Conservation (phyloP, 2,113 vertebrate species). For the Oryzias curvinotus region DNA sequence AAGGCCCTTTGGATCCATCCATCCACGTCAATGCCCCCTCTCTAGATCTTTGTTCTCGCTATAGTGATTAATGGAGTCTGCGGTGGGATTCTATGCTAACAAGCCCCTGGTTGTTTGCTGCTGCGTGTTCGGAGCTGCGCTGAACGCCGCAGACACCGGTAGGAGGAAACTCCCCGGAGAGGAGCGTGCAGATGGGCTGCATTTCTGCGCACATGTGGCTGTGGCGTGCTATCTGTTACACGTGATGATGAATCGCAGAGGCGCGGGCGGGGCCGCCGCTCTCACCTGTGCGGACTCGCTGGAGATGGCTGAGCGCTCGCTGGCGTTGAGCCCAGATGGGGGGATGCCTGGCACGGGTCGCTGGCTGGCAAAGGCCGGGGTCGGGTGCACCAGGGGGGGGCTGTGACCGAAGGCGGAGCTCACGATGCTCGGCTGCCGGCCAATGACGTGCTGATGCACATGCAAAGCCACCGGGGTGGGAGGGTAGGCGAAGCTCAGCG, state of each 20-base stretch:
- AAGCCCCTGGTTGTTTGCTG: conserved; percentile 71
- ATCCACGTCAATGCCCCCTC: conserved; percentile 69
- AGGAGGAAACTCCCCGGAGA: conserved; percentile 68
- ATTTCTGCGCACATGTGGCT: conserved; percentile 33
- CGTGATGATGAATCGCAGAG: conserved; percentile 65
- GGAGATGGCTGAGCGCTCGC: conserved; percentile 86
- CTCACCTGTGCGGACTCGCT: conserved; percentile 93
- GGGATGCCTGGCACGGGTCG: conserved; percentile 90
- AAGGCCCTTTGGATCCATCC: conserved; percentile 71
- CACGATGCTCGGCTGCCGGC: conserved; percentile 90
- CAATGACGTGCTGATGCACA: conserved; percentile 94
- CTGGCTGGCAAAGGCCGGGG: conserved; percentile 92
- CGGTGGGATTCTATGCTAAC: conserved; percentile 73
- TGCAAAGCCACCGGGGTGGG: conserved; percentile 93
- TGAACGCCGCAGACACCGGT: conserved; percentile 66
- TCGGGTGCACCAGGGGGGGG: conserved; percentile 94
- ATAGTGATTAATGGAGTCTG: conserved; percentile 79
- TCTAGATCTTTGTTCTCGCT: conserved; percentile 62
- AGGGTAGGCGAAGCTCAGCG: conserved; percentile 94
- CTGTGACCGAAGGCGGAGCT: conserved; percentile 97
- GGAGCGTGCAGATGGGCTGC: conserved; percentile 32
- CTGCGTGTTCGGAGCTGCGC: conserved; percentile 46
- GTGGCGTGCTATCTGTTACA: conserved; percentile 63
- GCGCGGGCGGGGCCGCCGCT: conserved; percentile 17
- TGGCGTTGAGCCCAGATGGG: conserved; percentile 83